Conservation (phyloP, 2,888 invertebrate genomes). For the Tipula unca region DNA sequence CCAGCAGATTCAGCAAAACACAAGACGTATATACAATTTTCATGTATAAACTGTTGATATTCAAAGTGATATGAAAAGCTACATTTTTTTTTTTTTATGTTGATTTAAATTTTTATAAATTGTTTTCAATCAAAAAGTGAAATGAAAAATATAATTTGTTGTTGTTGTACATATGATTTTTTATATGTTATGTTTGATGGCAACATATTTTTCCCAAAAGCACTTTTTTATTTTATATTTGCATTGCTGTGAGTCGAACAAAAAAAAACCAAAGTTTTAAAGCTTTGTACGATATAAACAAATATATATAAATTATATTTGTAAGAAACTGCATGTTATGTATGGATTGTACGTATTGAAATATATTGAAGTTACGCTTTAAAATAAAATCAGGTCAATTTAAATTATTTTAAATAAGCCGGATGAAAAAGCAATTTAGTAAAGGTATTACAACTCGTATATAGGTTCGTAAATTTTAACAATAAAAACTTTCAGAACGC, state of each 20-base stretch:
- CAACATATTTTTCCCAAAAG: neutral
- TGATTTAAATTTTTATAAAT: neutral
- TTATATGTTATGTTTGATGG: neutral
- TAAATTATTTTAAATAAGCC: no score
- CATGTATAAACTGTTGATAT: neutral
- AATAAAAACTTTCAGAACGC: no score
- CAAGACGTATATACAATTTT: neutral
- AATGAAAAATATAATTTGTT: neutral
- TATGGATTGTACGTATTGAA: no score
- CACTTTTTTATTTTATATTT: neutral
- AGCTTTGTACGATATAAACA: no score
- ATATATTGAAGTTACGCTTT: no score
- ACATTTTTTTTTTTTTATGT: neutral
- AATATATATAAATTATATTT: no score
- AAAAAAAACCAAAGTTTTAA: neutral
- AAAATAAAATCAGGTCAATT: no score
- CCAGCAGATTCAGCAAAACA: neutral
- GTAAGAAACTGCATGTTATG: no score
- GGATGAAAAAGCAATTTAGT: no score
- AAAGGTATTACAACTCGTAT: no score
- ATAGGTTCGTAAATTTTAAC: no score
- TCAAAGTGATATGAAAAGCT: neutral
- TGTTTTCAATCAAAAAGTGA: constrained; percentile 1
- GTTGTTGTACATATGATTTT: neutral
- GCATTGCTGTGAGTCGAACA: neutral